Evolutionary conservation across 1,140 invertebrate genomes (phyloP).

Genomic region (Callitettix versicolor): DNA sequence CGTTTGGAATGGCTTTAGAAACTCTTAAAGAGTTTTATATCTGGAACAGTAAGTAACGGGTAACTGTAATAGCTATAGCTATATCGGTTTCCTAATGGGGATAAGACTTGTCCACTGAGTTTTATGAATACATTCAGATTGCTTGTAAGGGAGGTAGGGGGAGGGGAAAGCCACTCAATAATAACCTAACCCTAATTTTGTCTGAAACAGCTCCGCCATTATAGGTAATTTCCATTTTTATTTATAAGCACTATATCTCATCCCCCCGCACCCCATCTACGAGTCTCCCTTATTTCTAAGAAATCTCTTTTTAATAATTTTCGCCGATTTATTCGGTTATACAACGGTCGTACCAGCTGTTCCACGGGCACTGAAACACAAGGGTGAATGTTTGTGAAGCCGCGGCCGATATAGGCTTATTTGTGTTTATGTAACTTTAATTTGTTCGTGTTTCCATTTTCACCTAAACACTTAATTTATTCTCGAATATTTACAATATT

Average conservation of each 20-base stretch:
- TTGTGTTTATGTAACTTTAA: no score
- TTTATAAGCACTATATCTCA: constrained; percentile 12
- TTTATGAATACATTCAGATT: constrained; percentile 13
- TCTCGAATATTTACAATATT: no score
- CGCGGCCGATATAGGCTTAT: no score
- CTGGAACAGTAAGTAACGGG: not conserved
- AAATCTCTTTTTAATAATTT: not conserved
- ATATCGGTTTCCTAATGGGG: constrained; percentile 11
- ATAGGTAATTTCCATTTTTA: constrained; percentile 18
- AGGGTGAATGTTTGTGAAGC: no score
- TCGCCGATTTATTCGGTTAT: not conserved
- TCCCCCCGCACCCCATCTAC: not conserved
- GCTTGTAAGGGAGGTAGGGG: no score
- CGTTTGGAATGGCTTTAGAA: not conserved
- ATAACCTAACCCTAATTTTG: constrained; percentile 15
- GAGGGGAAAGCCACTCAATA: not conserved
- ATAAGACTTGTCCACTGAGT: constrained; percentile 14
- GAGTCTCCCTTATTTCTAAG: not conserved
- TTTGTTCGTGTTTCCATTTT: no score
- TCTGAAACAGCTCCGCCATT: constrained; percentile 15
- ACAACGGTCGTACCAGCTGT: no score
- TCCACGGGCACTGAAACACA: no score
- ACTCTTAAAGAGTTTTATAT: not conserved
- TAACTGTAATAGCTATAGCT: not conserved
- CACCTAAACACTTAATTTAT: no score